These are phyloP conservation scores for Hyles lineata DNA, from an alignment of 2,888 invertebrate species.

Conservation along the genomic window DNA sequence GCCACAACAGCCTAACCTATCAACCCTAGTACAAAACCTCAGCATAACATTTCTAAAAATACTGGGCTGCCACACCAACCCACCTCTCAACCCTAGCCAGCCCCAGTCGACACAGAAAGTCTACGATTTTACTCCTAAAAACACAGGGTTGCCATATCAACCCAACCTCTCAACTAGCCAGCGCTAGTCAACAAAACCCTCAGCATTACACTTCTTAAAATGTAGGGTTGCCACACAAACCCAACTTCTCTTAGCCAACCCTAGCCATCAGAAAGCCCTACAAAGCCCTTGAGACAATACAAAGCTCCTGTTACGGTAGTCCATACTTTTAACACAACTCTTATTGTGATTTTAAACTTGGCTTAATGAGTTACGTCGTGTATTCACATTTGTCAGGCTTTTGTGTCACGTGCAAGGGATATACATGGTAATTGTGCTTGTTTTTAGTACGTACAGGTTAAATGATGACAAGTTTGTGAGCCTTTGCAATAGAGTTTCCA, in stretches of 20 bases:
- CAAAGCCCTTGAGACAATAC: constrained; percentile 23
- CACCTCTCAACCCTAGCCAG: too few species aligned
- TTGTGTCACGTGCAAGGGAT: constrained; percentile 1
- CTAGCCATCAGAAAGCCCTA: constrained; percentile 15
- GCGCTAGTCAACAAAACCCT: too few species aligned
- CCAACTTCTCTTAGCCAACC: not conserved
- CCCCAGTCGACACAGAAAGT: too few species aligned
- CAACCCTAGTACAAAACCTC: too few species aligned
- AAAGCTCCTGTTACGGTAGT: constrained; percentile 32
- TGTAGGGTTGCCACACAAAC: too few species aligned
- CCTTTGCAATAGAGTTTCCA: not conserved
- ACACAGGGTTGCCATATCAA: too few species aligned
- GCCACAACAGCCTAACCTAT: too few species aligned
- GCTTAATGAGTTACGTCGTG: not conserved
- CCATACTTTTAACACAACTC: not conserved
- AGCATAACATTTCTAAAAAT: too few species aligned
- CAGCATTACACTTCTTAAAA: too few species aligned
- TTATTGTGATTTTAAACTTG: constrained; percentile 24
- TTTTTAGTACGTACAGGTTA: not conserved
- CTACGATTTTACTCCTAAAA: too few species aligned
- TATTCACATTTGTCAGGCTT: constrained; percentile 21
- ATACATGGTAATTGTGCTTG: constrained; percentile 3
- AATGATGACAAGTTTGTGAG: not conserved
- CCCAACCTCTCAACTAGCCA: too few species aligned
- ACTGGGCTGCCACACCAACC: too few species aligned